Evolutionary conservation across 1,140 invertebrate species (phyloP).

Genomic region (Drosophila equinoxialis): DNA sequence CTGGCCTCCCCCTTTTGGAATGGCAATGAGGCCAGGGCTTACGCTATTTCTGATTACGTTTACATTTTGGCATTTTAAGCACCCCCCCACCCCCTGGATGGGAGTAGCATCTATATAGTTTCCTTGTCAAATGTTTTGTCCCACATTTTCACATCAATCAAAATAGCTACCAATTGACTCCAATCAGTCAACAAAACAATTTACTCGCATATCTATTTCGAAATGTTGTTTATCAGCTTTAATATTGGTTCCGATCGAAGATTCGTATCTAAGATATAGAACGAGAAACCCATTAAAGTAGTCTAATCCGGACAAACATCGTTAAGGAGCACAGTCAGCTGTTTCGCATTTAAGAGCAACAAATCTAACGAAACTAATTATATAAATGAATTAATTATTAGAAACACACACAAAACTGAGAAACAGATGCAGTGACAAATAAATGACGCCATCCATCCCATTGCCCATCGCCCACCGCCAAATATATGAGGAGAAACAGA

Average conservation of each 20-base stretch:
- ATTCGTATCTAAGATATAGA: too few species aligned
- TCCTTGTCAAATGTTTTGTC: neutral
- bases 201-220: too few species aligned
- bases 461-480: neutral
- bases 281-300: neutral
- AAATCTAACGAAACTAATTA: neutral
- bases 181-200: neutral
- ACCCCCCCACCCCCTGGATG: too few species aligned
- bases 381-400: conserved; percentile 5
- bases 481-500: too few species aligned
- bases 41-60: conserved; percentile 5
- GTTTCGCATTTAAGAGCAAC: neutral
- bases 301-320: neutral
- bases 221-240: too few species aligned
- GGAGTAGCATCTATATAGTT: neutral
- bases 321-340: neutral
- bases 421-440: neutral
- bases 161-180: neutral
- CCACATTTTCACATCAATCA: neutral
- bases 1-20: neutral
- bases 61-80: neutral
- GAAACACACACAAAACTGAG: neutral
- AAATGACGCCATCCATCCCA: neutral
- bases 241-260: too few species aligned
- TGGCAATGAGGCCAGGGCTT: neutral